Conservation (phyloP, 2,113 vertebrate species). For the Caloenas nicobarica region DNA sequence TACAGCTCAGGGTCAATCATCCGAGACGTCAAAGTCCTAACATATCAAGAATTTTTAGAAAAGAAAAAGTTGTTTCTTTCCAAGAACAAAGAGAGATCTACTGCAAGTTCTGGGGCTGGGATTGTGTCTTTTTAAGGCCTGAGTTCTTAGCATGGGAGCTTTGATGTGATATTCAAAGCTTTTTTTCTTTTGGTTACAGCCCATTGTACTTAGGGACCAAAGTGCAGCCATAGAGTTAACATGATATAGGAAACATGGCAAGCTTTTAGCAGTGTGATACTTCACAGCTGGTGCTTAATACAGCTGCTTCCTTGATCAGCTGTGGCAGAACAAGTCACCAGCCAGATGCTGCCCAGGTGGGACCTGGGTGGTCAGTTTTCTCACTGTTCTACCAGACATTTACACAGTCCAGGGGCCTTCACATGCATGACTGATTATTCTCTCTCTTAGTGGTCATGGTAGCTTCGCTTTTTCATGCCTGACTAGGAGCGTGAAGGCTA, state of each 20-base stretch:
- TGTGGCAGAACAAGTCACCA: not conserved
- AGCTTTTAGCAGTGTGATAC: not conserved
- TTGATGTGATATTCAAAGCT: not conserved
- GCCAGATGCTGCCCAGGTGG: not conserved
- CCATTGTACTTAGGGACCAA: not conserved
- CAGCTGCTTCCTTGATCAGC: not conserved
- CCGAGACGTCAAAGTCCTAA: not conserved
- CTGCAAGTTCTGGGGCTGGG: not conserved
- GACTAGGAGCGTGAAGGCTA: not conserved
- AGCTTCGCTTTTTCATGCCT: not conserved
- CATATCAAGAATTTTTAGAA: not conserved
- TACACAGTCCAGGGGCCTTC: not conserved
- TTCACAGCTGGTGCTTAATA: not conserved
- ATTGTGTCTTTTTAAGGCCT: not conserved
- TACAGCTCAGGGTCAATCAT: not conserved
- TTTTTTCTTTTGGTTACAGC: not conserved
- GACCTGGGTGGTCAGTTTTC: not conserved
- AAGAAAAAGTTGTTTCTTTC: not conserved
- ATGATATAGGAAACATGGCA: not conserved
- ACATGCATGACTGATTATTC: rapidly evolving
- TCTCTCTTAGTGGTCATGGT: not conserved
- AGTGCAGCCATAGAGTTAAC: not conserved
- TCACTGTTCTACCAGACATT: not conserved
- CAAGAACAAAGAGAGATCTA: not conserved
- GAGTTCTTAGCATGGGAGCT: not conserved